These are phyloP conservation scores for Notodonta dromedarius DNA, from an alignment of 2,888 invertebrate genomes.

Conservation along the genomic window DNA sequence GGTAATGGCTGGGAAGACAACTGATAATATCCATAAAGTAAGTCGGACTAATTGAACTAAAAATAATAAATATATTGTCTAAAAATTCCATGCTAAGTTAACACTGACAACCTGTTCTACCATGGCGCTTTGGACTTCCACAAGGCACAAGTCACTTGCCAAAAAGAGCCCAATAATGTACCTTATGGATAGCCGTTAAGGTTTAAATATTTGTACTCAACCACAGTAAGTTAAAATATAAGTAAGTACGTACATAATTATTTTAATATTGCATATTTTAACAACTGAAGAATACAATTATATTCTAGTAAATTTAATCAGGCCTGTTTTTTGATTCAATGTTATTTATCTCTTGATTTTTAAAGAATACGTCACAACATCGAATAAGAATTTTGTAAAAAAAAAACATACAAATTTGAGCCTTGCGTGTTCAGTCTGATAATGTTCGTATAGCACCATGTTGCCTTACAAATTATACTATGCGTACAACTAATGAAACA, in stretches of 20 bases:
- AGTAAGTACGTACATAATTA: slow-evolving; percentile 14
- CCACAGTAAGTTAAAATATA: neutral
- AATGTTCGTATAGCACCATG: slow-evolving; percentile 72
- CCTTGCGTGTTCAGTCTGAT: slow-evolving; percentile 70
- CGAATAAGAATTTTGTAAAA: slow-evolving; percentile 27
- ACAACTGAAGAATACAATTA: neutral
- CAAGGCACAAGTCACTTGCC: too few species aligned
- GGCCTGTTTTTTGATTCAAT: too few species aligned
- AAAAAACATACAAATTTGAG: slow-evolving; percentile 57
- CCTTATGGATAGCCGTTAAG: too few species aligned
- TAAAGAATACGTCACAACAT: too few species aligned
- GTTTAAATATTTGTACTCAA: slow-evolving; percentile 27
- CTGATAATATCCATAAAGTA: slow-evolving; percentile 22
- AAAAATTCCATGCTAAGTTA: slow-evolving; percentile 27
- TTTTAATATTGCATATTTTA: neutral
- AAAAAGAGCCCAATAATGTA: too few species aligned
- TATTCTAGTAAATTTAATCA: neutral
- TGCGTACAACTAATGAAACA: slow-evolving; percentile 52
- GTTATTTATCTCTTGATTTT: too few species aligned
- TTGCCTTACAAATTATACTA: slow-evolving; percentile 57
- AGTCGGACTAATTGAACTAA: slow-evolving; percentile 22
- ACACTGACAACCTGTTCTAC: slow-evolving; percentile 26
- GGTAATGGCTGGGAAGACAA: neutral
- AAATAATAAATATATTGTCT: neutral
- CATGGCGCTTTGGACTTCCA: slow-evolving; percentile 10